Evolutionary conservation across 2,113 vertebrate genomes (phyloP), one percentile per base, ranked within the genome.

Genomic region (Grallaria varia): DNA sequence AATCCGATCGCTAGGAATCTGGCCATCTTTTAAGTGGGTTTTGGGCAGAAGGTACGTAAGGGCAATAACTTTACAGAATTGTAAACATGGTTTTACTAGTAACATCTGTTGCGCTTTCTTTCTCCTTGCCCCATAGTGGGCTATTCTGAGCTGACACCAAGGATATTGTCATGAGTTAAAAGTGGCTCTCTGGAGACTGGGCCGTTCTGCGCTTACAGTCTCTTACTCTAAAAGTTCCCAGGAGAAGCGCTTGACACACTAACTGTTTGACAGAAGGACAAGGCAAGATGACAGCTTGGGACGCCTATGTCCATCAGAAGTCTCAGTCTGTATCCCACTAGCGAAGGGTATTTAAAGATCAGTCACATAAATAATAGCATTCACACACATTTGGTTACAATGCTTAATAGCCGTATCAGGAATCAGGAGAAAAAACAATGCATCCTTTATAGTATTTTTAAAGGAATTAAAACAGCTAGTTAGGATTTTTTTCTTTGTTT

Each of bases 21-120:
- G 49, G 52, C 31, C 0, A 4, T 71, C 76, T 94, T 94, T 56
- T 80, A 56, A 60, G 84, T 64, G 72, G 44, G 25, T 93, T 97
- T 95, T 95, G 90, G 80, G 93, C 75, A 76, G 85, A 69, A 95
- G 92, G 82, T 96, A 42, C 81, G 25, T 64, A 94, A 88, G 89
- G 89, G 91, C 78, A 68, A 59, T 94, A 96, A 96, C 95, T 97
- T 98, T 77, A 89, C 95, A 80, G 77, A 97, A 97, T 97, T 98
- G 97, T 98, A 98, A 98, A 98, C 96, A 94, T 96, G 98, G 97
- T 98, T 97, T 98, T 98, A 98, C 97, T 98, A 97, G 98, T 94
- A 98, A 98, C 98, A 98, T 98, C 98, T 98, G 98, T 97, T 98
- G 97, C 90, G 9, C 96, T 97, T 98, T 98, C 97, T 96, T 97